These are phyloP conservation scores for Polylopha cassiicola DNA, from an alignment of 2,888 invertebrate species.

Conservation along the genomic window DNA sequence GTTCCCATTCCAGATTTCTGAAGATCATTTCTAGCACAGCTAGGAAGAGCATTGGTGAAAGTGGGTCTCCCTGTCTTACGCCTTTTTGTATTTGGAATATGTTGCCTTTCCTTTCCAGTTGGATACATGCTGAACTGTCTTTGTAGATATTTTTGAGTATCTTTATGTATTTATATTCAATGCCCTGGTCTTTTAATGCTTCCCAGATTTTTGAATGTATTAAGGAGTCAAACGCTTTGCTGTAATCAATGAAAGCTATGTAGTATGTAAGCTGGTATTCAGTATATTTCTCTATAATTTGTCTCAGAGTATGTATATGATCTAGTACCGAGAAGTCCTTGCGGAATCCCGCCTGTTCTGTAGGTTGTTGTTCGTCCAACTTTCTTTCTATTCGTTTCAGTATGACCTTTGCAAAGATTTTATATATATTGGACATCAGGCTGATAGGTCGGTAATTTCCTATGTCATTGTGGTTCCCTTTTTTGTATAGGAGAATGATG, in stretches of 20 bases:
- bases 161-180: slow-evolving; percentile 3
- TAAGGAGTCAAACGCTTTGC: slow-evolving; percentile 5
- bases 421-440: slow-evolving; percentile 19
- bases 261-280: slow-evolving; percentile 8
- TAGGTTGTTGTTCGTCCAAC: slow-evolving; percentile 6
- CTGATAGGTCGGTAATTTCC: slow-evolving; percentile 18
- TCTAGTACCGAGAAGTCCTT: slow-evolving; percentile 5
- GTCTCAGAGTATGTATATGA: neutral
- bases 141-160: slow-evolving; percentile 1
- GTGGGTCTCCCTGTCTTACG: no score
- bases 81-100: neutral
- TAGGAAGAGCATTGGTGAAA: neutral
- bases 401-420: slow-evolving; percentile 15
- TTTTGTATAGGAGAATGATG: slow-evolving; percentile 14
- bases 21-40: slow-evolving; percentile 3
- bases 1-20: slow-evolving; percentile 1
- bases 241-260: slow-evolving; percentile 6
- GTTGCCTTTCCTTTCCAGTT: slow-evolving; percentile 1
- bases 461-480: slow-evolving; percentile 7
- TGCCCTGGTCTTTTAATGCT: slow-evolving; percentile 2
- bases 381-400: neutral
- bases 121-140: neutral
- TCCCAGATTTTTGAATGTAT: slow-evolving; percentile 7
- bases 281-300: slow-evolving; percentile 1
- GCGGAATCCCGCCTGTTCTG: slow-evolving; percentile 9